Evolutionary conservation across 2,113 vertebrate genomes (phyloP).

Genomic region (Epinephelus fuscoguttatus): DNA sequence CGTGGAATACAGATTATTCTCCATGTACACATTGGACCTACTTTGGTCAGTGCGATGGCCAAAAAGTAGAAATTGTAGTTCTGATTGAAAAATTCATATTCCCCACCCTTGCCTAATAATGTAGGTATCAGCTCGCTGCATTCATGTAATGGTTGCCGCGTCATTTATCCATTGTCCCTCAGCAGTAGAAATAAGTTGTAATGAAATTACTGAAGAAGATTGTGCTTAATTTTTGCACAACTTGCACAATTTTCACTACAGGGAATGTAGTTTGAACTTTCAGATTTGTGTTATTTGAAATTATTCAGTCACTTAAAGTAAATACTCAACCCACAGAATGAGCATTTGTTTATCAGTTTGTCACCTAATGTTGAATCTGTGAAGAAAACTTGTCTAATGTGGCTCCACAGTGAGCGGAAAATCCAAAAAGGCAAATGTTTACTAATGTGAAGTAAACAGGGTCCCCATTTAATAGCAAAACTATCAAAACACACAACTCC

Average conservation of each 20-base stretch:
- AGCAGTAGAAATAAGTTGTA: constrained; percentile 1
- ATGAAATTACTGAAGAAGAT: constrained; percentile 58
- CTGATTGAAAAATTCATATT: not conserved
- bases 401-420: no score
- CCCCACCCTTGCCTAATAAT: not conserved
- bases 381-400: no score
- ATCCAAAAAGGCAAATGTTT: no score
- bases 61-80: constrained; percentile 1
- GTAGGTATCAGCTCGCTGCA: constrained; percentile 50
- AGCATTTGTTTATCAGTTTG: no score
- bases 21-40: constrained; percentile 4
- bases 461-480: no score
- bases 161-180: constrained; percentile 43
- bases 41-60: not conserved
- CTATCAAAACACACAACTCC: no score
- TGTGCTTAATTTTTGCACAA: constrained; percentile 66
- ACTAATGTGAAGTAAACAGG: no score
- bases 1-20: constrained; percentile 11
- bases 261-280: constrained; percentile 48
- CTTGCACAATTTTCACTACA: constrained; percentile 67
- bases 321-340: no score
- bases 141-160: constrained; percentile 62
- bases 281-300: constrained; percentile 31
- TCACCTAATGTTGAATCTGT: no score
- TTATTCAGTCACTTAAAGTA: not conserved